A percentile compares a stretch with the other conserved stretches of the same genome.
Conservation (phyloP, 2,113 vertebrate species). For the Agelaius tricolor region DNA sequence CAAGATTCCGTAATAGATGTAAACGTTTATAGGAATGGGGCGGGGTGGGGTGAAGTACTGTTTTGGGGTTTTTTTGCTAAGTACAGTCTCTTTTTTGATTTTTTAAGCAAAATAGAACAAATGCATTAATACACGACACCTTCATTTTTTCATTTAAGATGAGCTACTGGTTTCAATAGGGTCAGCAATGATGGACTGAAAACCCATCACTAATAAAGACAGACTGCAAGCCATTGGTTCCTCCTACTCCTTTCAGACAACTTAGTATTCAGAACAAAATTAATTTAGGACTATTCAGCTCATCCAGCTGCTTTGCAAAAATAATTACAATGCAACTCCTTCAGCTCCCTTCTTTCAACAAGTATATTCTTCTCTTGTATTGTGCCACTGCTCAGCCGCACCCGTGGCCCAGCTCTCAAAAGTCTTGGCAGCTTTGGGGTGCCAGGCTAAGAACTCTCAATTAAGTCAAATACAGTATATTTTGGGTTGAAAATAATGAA, state of each 20-base stretch:
- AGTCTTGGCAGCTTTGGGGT: not conserved
- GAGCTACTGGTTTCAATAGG: conserved; percentile 3
- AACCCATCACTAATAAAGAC: conserved; percentile 51
- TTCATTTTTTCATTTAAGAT: conserved; percentile 20
- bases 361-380: conserved; percentile 58
- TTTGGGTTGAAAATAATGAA: not conserved
- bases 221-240: conserved; percentile 37
- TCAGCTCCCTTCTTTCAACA: conserved; percentile 67
- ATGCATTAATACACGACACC: not conserved
- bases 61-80: not conserved
- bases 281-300: conserved; percentile 74
- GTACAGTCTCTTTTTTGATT: not conserved
- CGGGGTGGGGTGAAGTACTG: not conserved
- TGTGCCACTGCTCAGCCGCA: conserved; percentile 38
- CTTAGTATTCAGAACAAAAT: conserved; percentile 73
- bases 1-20: not conserved
- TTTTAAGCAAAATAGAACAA: not conserved
- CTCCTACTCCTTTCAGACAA: conserved; percentile 65
- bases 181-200: conserved; percentile 48
- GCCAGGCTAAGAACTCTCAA: not conserved
- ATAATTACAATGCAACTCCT: conserved; percentile 70
- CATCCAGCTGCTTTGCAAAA: conserved; percentile 74
- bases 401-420: not conserved
- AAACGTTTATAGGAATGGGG: not conserved
- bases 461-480: not conserved